Base-by-base conservation (phyloP, 2,797 vertebrate species). In the Limnodromus scolopaceus region DNA sequence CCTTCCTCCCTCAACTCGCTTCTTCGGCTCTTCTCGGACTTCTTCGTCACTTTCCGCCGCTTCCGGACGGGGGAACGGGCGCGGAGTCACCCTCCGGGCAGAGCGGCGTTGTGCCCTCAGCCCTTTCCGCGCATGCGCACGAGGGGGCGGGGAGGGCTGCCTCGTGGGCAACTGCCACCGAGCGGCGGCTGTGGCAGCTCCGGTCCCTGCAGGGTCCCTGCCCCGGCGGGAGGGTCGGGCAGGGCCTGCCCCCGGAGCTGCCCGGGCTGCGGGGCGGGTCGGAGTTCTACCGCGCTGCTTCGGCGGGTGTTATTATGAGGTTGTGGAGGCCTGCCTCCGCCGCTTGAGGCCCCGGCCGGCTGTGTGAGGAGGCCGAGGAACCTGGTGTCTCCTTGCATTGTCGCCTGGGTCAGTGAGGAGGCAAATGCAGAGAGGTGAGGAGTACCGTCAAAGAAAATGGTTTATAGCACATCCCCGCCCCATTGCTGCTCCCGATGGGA, bases 311-410 rank as follows among this genome's bases (percentile, higher is more conserved):
- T 23, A 6, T 43, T 36, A 5, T 0, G 17, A 28, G 22, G 0
- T 2, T 1, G 32, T 25, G 6, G 7, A 13, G 5, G 32, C n/a
- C 24, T 1, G 51, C 45, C 36, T 24, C 48, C 12, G 48, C 41
- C 18, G 3, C 45, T 18, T 23, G 82, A 38, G 27, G 63, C 27
- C 39, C 19, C 0, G 23, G 1, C 7, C 1, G 46, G 1, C 43
- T 4, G 19, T 1, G 41, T 5, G 41, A 2, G 32, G 49, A 9
- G 11, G 9, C 16, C 16, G 15, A 13, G 13, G 36, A 7, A 0
- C 14, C 6, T 7, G 9, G 4, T 1, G 41, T 9, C 16, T 1
- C 0, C 20, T 11, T 1, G 24, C 13, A 1, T 20, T 11, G 2
- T 2, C 2, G 6, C 32, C 32, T 3, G 74, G 7, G 20, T 32